Evolutionary conservation across 2,797 vertebrate species (phyloP), one percentile per base, ranked within the genome.

Genomic region (Esox lucius): DNA sequence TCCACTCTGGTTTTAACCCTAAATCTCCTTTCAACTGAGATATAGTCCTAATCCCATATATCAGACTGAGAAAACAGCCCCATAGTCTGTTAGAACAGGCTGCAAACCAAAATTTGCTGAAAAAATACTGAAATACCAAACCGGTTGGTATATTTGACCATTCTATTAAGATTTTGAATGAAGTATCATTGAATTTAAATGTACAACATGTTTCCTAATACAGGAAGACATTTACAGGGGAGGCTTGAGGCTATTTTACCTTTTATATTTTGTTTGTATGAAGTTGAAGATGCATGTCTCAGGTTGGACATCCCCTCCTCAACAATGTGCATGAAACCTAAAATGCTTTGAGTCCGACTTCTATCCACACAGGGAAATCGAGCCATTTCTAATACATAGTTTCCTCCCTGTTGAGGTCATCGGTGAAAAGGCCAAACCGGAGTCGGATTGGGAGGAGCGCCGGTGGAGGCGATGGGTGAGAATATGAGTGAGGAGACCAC

Each of bases 401-500:
- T 3, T 68, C 42, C 15, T 15, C n/a, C 53, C 12, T 13, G 13
- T 59, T 15, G n/a, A 22, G 31, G 66, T 17, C 31, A 46, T 68
- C 16, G n/a, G 31, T 22, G 15, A 61, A 59, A 33, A 39, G n/a
- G n/a, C 11, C 13, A 42, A 61, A 59, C 53, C 53, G 31, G 28
- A 11, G 15, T 17, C n/a, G 64, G 17, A 48, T 33, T 42, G 64
- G 35, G 35, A 16, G 62, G 68, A 11, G 70, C 51, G 7, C 62
- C 16, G 61, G 48, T 13, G 7, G 3, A 46, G 72, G 46, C 28
- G 6, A 24, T 17, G 78, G 73, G 66, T 53, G 73, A 51, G 56
- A 78, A 64, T 70, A 72, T n/a, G 72, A 64, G 33, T 61, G 56
- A 62, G 46, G 56, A 66, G 61, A 66, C 13, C 19, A n/a, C 42